Conservation (phyloP, 2,888 invertebrate genomes). For the Phyllotreta striolata region DNA sequence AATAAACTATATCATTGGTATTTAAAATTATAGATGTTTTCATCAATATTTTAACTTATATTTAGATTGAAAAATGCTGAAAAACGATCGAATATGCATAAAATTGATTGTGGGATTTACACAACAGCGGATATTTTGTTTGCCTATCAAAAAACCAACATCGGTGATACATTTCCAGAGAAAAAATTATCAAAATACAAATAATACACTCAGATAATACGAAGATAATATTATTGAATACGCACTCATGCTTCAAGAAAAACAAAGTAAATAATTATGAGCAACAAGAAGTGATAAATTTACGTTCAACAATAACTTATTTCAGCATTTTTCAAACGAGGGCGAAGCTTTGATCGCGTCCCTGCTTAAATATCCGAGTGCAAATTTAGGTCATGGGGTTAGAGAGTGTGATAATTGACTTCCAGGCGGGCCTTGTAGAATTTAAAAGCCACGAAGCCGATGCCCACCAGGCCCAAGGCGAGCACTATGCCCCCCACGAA, state of each 20-base stretch:
- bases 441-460: slow-evolving; percentile 84
- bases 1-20: slow-evolving; percentile 30
- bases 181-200: too few relatives aligned
- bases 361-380: slow-evolving; percentile 27
- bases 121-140: not conserved
- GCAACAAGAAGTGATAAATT: too few relatives aligned
- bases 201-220: too few relatives aligned
- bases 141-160: slow-evolving; percentile 3
- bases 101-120: not conserved
- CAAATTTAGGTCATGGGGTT: slow-evolving; percentile 51
- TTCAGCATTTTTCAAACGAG: slow-evolving; percentile 20
- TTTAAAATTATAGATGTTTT: slow-evolving; percentile 5
- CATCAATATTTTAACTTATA: not conserved
- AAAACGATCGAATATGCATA: not conserved
- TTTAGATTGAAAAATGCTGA: slow-evolving; percentile 13
- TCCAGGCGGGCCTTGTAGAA: slow-evolving; percentile 88
- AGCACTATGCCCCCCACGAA: slow-evolving; percentile 88
- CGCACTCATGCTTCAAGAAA: too few relatives aligned
- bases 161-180: not conserved
- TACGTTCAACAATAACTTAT: slow-evolving; percentile 12
- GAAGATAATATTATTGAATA: too few relatives aligned
- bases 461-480: slow-evolving; percentile 78
- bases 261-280: not conserved
- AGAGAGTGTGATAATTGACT: slow-evolving; percentile 88
- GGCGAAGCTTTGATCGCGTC: not conserved